Evolutionary conservation across 1,140 invertebrate genomes (phyloP).

Genomic region (Ylistrum balloti): DNA sequence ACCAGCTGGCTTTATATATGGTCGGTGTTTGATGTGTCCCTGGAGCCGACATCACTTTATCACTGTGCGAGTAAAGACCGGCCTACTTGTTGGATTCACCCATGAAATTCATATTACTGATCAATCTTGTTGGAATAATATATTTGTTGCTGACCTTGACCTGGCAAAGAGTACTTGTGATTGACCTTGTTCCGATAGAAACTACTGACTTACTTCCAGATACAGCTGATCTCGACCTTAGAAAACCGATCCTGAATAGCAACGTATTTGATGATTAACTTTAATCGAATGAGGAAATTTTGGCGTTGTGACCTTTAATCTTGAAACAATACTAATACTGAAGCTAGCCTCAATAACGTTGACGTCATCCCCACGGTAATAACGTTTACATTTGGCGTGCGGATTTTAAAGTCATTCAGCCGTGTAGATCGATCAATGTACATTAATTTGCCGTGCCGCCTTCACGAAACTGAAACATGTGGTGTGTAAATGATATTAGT

Average conservation of each 20-base stretch:
- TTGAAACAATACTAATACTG: not conserved
- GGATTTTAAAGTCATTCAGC: not conserved
- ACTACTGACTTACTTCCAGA: too few species aligned
- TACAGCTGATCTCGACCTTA: too few species aligned
- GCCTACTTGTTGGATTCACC: too few species aligned
- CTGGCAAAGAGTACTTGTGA: not conserved
- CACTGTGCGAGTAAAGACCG: too few species aligned
- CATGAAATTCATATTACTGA: too few species aligned
- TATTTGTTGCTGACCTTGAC: not conserved
- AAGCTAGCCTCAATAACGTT: not conserved
- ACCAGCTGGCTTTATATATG: too few species aligned
- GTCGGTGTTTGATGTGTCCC: slow-evolving; percentile 26
- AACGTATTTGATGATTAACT: not conserved
- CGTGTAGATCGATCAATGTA: not conserved
- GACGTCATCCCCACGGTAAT: not conserved
- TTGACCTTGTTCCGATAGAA: too few species aligned
- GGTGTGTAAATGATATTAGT: too few species aligned
- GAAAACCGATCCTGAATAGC: not conserved
- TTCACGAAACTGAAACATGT: too few species aligned
- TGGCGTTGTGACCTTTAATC: too few species aligned
- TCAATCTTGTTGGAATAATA: not conserved
- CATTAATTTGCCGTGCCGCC: too few species aligned
- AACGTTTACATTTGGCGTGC: too few species aligned
- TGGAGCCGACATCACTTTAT: not conserved
- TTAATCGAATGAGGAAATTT: not conserved